These are phyloP conservation scores for Pachyuromys duprasi DNA, from an alignment of 2,797 vertebrate species.

Conservation along the genomic window DNA sequence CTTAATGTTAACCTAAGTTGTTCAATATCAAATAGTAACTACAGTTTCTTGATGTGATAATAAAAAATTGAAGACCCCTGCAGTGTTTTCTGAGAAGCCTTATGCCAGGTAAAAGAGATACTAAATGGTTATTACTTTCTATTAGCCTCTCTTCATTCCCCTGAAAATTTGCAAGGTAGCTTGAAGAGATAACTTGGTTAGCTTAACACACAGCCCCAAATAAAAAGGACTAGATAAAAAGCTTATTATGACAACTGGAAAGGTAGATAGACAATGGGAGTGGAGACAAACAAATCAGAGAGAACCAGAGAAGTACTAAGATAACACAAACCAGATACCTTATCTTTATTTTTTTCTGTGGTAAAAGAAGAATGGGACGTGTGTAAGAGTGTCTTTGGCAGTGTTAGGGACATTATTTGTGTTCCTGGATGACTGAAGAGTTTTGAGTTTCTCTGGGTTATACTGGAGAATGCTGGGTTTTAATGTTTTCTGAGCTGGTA, in stretches of 20 bases:
- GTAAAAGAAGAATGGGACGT: conserved; percentile 4
- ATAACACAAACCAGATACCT: neutral
- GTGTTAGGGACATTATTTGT: neutral
- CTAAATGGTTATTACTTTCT: neutral
- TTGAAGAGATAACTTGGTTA: conserved; percentile 19
- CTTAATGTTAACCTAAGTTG: conserved; percentile 36
- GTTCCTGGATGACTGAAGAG: neutral
- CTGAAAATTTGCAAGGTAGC: conserved; percentile 43
- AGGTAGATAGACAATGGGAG: neutral
- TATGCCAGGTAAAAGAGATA: neutral
- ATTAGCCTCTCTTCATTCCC: neutral
- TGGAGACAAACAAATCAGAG: conserved; percentile 41
- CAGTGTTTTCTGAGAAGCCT: conserved; percentile 19
- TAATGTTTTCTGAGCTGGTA: conserved; percentile 24
- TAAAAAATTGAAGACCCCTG: conserved; percentile 25
- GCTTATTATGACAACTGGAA: conserved; percentile 20
- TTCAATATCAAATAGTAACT: conserved; percentile 55
- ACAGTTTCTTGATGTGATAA: conserved; percentile 36
- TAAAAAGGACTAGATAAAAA: conserved; percentile 22
- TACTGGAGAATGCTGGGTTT: conserved; percentile 11
- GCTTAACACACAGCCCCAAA: conserved; percentile 24
- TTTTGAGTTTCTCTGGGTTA: conserved; percentile 2
- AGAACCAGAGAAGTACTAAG: neutral
- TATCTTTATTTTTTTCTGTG: conserved; percentile 47
- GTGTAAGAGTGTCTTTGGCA: neutral